Conservation (phyloP, 2,113 vertebrate genomes). For the Toxotes chatareus region DNA sequence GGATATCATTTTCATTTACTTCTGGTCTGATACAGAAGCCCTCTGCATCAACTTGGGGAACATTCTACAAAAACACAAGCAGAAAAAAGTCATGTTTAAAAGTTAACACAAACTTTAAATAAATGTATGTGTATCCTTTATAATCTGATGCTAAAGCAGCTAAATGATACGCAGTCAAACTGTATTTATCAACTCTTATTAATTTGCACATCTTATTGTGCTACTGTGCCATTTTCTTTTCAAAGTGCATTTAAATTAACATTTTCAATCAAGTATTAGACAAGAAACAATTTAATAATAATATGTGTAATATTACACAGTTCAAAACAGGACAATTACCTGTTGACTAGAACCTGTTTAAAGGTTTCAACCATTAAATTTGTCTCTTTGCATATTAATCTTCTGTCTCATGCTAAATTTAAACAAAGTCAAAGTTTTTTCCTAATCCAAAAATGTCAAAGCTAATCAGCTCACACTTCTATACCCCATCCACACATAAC, state of each 20-base stretch:
- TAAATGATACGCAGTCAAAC: background rate
- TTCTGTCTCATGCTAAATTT: too few species aligned
- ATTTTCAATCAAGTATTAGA: background rate
- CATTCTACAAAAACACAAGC: constrained; percentile 85
- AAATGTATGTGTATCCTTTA: background rate
- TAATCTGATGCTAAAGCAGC: background rate
- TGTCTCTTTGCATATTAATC: background rate
- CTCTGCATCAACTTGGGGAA: constrained; percentile 95
- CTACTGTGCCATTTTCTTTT: background rate
- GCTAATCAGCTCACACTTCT: background rate
- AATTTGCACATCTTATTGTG: background rate
- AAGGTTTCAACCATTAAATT: background rate
- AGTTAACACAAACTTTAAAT: background rate
- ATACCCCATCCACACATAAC: background rate
- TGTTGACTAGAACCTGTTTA: background rate
- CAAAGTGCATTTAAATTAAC: background rate
- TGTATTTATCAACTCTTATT: background rate
- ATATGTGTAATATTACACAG: background rate
- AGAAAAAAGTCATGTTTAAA: background rate
- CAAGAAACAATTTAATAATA: background rate
- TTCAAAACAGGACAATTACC: background rate
- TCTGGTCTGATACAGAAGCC: constrained; percentile 97
- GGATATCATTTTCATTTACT: constrained; percentile 94
- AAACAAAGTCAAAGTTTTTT: background rate
- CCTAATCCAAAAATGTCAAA: background rate